Base-by-base conservation (phyloP, 1,140 invertebrate species). In the Pseudachorutes palmiensis region DNA sequence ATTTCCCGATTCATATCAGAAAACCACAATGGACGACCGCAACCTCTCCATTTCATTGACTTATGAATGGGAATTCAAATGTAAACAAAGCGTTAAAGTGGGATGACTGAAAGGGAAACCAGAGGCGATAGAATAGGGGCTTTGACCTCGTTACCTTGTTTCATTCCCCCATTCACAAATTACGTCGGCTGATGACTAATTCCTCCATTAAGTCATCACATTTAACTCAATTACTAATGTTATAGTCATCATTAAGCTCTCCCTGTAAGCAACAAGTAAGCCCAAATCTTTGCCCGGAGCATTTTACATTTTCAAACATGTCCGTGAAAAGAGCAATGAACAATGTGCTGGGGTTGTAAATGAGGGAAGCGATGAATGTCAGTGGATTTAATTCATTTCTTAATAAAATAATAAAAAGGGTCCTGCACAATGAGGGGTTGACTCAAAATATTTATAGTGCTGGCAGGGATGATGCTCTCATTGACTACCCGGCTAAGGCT, bases 351-450 rank as follows among this genome's bases (percentile, higher is more conserved):
- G 5, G 5, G 9, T 55, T 55, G 12, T 14, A 14, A 16, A 16
- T 55, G 51, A 55, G 51, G 24, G 51, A 41, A 55, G 51, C 51
- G 12, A 55, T 55, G 51, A 55, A 55, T 55, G 51, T 55, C 51
- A 24, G 12, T 14, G 24, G 14, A 9, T 26, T 55, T 55, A 41
- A 41, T 41, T 41, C 36, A 41, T 41, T 19, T 41, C 36, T 41
- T 41, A 41, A 41, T 55, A 55, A 16, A 5, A 14, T 22, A 55
- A 16, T 5, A 55, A 5, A 12, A 55, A 22, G 24, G 12, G 5
- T 5, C 24, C 5, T 12, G 24, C 3, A 55, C 12, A 16, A 55
- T 12, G 24, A 26, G 24, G 24, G 12, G 51, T 55, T 12, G 24
- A 26, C 51, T 55, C 51, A 55, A 55, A 55, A 55, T 55, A 55